These are phyloP conservation scores for Pandemis corylana DNA, from an alignment of 2,888 invertebrate genomes.

Conservation along the genomic window DNA sequence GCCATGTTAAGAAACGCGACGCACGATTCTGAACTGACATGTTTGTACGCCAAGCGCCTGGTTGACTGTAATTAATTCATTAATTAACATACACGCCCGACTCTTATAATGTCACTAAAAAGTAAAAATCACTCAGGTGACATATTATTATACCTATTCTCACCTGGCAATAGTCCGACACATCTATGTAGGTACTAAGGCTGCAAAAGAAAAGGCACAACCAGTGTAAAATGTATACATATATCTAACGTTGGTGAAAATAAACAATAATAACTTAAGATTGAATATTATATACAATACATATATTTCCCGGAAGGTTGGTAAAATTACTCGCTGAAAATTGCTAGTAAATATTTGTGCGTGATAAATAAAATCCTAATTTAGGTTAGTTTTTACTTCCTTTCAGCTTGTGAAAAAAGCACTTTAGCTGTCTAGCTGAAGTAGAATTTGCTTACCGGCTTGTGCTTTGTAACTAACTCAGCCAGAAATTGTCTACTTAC, in stretches of 20 bases:
- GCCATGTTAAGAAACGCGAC: slow-evolving; percentile 52
- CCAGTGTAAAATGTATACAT: too few relatives aligned
- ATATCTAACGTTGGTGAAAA: not conserved
- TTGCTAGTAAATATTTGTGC: not conserved
- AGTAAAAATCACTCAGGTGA: slow-evolving; percentile 37
- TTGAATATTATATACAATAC: too few relatives aligned
- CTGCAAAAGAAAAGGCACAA: too few relatives aligned
- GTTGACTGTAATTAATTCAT: slow-evolving; percentile 44
- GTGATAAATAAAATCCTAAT: not conserved
- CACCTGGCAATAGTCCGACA: not conserved
- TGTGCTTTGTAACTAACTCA: too few relatives aligned
- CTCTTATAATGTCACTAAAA: slow-evolving; percentile 34
- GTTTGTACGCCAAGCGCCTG: slow-evolving; percentile 43
- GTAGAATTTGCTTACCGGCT: too few relatives aligned
- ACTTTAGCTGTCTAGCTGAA: too few relatives aligned
- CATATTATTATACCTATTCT: not conserved
- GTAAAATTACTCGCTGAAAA: not conserved
- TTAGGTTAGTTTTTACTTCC: too few relatives aligned
- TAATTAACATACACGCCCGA: slow-evolving; percentile 41
- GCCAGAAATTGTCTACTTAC: too few relatives aligned
- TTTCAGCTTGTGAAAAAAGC: too few relatives aligned
- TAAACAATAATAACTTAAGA: not conserved
- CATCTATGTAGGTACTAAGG: not conserved
- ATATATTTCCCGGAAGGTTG: not conserved
- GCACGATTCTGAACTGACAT: slow-evolving; percentile 35